phyloP scores from a whole-genome alignment of 2,113 vertebrate species.

The Ancistrus triradiatus region DNA sequence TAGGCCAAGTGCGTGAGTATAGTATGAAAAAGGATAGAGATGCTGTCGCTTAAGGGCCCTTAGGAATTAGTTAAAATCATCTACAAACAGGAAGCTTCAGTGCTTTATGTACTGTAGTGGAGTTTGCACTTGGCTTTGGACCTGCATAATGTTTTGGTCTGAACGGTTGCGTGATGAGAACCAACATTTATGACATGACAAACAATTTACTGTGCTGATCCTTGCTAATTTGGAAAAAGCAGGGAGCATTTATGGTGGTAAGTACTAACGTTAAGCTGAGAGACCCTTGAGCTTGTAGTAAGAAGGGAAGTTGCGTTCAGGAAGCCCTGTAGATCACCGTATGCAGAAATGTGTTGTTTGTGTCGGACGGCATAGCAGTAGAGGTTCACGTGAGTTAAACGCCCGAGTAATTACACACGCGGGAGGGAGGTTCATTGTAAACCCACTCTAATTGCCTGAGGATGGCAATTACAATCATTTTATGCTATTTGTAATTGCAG shows the following conservation, averaged over 20 bases:
- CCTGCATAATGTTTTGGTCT: too few species aligned
- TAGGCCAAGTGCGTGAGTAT: too few species aligned
- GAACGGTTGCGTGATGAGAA: too few species aligned
- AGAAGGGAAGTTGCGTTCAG: slow-evolving; percentile 18
- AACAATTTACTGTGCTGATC: not conserved
- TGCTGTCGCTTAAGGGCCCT: too few species aligned
- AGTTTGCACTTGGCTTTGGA: too few species aligned
- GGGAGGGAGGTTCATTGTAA: slow-evolving; percentile 9
- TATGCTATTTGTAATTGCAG: slow-evolving; percentile 11
- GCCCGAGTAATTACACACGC: slow-evolving; percentile 14
- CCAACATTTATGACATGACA: too few species aligned
- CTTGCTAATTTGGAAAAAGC: slow-evolving; percentile 6
- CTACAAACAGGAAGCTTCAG: too few species aligned
- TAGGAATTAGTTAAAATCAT: too few species aligned
- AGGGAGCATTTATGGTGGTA: slow-evolving; percentile 23
- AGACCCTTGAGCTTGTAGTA: not conserved
- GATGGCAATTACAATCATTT: slow-evolving; percentile 17
- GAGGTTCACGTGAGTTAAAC: not conserved
- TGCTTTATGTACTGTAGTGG: too few species aligned
- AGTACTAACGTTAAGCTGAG: not conserved
- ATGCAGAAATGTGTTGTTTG: slow-evolving; percentile 12
- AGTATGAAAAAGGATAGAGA: too few species aligned
- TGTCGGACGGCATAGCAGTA: slow-evolving; percentile 4
- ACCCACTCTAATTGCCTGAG: slow-evolving; percentile 1
- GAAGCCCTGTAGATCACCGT: slow-evolving; percentile 10